Evolutionary conservation across 2,797 vertebrate genomes (phyloP).

Genomic region (Danio kyathit): DNA sequence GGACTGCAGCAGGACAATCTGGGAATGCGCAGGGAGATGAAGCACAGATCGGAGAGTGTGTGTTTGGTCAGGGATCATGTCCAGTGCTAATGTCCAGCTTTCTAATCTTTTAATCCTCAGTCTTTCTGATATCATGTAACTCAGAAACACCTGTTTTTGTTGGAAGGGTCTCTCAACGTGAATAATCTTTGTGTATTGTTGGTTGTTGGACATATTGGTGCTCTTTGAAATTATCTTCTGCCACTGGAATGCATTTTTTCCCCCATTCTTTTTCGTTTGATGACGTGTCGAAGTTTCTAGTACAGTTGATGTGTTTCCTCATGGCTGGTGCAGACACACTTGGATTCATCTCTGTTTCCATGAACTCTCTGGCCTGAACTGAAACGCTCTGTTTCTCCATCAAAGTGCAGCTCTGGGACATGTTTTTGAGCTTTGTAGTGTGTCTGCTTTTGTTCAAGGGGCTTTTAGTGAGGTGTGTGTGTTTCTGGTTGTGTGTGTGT

Average conservation of each 20-base stretch:
- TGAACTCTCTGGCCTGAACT: conserved; percentile 1
- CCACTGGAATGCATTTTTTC: not conserved
- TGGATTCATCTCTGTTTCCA: not conserved
- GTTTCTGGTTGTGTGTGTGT: not conserved
- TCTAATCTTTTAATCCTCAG: conserved; percentile 39
- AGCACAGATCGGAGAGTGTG: conserved; percentile 10
- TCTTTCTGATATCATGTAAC: conserved; percentile 33
- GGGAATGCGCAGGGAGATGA: conserved; percentile 38
- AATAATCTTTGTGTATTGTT: conserved; percentile 31
- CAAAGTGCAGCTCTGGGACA: not conserved
- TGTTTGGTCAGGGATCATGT: conserved; percentile 33
- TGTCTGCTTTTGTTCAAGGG: conserved; percentile 4
- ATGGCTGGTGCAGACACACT: not conserved
- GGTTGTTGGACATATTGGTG: not conserved
- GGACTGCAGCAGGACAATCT: conserved; percentile 52
- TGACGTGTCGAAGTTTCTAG: not conserved
- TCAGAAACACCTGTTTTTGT: conserved; percentile 61
- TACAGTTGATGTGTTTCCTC: not conserved
- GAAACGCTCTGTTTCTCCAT: not conserved
- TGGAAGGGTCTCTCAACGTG: conserved; percentile 12
- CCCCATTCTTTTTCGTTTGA: not conserved
- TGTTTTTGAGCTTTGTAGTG: not conserved
- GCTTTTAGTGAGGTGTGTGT: not conserved
- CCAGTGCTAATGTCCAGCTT: conserved; percentile 30
- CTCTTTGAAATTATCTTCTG: not conserved